phyloP scores from a whole-genome alignment of 2,113 vertebrate species.

The Butorides virescens region DNA sequence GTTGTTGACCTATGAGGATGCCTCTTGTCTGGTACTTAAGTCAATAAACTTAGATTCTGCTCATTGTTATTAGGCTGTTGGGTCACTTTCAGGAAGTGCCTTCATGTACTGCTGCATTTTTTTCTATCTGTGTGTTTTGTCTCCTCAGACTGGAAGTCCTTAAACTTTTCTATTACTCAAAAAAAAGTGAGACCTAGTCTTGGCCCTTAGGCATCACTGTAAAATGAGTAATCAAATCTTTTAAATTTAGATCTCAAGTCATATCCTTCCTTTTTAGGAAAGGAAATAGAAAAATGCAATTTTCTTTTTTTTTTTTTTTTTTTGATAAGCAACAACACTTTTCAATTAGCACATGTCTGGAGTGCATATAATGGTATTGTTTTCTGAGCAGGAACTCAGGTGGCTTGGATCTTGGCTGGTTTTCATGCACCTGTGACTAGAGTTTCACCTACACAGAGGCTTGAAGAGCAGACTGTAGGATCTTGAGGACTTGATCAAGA shows the following conservation, averaged over 20 bases:
- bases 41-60: neutral
- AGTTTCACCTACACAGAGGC: neutral
- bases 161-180: neutral
- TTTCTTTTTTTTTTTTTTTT: neutral
- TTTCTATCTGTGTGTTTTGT: neutral
- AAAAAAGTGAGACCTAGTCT: neutral
- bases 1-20: accelerated
- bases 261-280: neutral
- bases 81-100: neutral
- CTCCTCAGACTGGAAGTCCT: neutral
- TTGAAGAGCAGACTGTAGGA: neutral
- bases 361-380: neutral
- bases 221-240: neutral
- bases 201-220: neutral
- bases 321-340: neutral
- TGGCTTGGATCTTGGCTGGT: neutral
- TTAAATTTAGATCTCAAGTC: neutral
- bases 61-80: neutral
- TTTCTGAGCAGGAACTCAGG: neutral
- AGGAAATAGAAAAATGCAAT: neutral
- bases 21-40: neutral
- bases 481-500: too few relatives aligned
- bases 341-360: neutral
- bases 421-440: neutral
- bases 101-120: neutral